Evolutionary conservation across 2,113 vertebrate species (phyloP), one percentile per base, ranked within the genome.

Genomic region (Axis porcinus): DNA sequence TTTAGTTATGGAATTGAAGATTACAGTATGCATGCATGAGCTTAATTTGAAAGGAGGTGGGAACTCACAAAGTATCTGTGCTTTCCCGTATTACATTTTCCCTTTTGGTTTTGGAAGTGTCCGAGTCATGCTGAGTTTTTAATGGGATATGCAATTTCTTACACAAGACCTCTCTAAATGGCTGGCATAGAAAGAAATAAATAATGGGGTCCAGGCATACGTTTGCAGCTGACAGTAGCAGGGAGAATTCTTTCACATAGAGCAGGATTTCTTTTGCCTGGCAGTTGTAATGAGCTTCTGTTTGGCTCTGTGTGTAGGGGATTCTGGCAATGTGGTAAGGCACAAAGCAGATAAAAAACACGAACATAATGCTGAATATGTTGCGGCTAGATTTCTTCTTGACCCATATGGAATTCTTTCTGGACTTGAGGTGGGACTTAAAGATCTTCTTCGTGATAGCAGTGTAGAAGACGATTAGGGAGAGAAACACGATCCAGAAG

Each of bases 331-430:
- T 14, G 86, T 99, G 99, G 81, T 99, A 99, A 0, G 99, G 99
- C 6, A 99, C 99, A 9, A 99, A 99, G 92, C 99, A 99, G 33
- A 99, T 0, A 3, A 99, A 97, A 96, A 99, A 99, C 0, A 99
- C 99, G 0, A 98, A 89, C 99, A 99, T 98, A 64, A 99, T 99
- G 97, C 98, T 99, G 98, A 99, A 99, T 95, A 99, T 99, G 43
- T 99, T 99, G 36, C 99, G 99, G 76, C 99, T 99, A 15, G 98
- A 99, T 97, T 99, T 99, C 28, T 98, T 99, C 84, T 98, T 99
- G 81, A 98, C 98, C 0, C n/a, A 23, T 0, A 96, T 97, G 25
- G 98, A 99, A 55, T 94, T 98, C 43, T 79, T 98, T 36, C 95
- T 97, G 85, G 99, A 99, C 1, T 99, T 99, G 2, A 98, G 98